Percentiles rank a stretch among this genome's conserved stretches.
Evolutionary conservation across 2,797 vertebrate species (phyloP).

Genomic region (Rhadinocentrus ornatus): DNA sequence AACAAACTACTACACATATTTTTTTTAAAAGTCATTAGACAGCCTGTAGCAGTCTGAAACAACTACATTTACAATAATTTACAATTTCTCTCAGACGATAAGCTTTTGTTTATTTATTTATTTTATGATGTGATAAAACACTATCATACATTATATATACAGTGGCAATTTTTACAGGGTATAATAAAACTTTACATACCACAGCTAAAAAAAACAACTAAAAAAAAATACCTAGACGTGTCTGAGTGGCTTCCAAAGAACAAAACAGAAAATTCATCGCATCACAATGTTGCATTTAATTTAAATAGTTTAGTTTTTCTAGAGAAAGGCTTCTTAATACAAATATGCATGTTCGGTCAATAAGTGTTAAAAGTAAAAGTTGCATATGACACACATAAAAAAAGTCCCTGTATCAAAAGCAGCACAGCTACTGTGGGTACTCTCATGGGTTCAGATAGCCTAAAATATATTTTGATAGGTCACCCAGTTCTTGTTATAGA

Average conservation of each 20-base stretch:
- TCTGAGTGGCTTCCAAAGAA: background rate
- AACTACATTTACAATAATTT: no score
- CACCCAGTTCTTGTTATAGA: slow-evolving; percentile 80
- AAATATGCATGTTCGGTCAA: background rate
- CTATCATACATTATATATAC: slow-evolving; percentile 3
- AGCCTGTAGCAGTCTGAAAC: slow-evolving; percentile 36
- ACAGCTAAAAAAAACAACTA: background rate
- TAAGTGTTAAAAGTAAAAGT: background rate
- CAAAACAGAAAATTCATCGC: background rate
- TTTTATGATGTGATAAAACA: slow-evolving; percentile 10
- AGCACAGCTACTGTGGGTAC: slow-evolving; percentile 60
- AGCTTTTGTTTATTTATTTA: background rate
- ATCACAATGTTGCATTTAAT: background rate
- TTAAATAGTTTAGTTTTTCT: background rate
- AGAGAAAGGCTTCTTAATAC: background rate
- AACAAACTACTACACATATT: slow-evolving; percentile 6
- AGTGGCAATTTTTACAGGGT: background rate
- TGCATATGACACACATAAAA: slow-evolving; percentile 10
- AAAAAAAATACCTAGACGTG: background rate
- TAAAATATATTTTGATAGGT: slow-evolving; percentile 76
- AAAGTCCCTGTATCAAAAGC: slow-evolving; percentile 60
- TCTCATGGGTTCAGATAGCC: slow-evolving; percentile 72
- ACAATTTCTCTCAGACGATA: background rate
- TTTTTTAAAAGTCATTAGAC: no score
- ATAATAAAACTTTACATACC: background rate